phyloP scores from a whole-genome alignment of 1,140 invertebrate species.

The Anagrus nilaparvatae region DNA sequence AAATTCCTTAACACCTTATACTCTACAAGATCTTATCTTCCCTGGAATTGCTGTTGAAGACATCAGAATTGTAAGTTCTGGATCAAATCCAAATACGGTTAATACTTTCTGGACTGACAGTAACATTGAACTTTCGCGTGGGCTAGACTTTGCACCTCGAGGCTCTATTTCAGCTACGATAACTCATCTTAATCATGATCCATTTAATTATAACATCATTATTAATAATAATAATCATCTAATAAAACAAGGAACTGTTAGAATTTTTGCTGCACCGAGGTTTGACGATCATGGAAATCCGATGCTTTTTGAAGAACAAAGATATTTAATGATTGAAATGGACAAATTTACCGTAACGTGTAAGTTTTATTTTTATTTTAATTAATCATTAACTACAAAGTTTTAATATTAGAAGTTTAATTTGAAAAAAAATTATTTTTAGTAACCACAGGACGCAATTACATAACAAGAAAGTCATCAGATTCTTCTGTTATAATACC shows the following conservation, averaged over 20 bases:
- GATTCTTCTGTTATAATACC: conserved; percentile 55
- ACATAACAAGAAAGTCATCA: conserved; percentile 42
- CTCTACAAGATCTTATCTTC: conserved; percentile 50
- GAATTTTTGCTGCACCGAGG: conserved; percentile 65
- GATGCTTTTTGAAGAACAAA: conserved; percentile 54
- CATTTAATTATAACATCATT: conserved; percentile 51
- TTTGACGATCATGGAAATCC: conserved; percentile 55
- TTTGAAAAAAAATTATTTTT: too few relatives aligned
- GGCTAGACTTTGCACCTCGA: conserved; percentile 64
- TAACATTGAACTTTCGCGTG: conserved; percentile 60
- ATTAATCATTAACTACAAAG: background rate
- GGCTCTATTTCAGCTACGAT: conserved; percentile 58
- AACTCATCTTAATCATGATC: conserved; percentile 64
- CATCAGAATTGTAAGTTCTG: conserved; percentile 39
- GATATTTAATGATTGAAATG: conserved; percentile 62
- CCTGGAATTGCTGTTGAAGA: conserved; percentile 49
- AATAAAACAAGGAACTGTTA: conserved; percentile 52
- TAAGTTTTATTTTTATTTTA: conserved; percentile 6
- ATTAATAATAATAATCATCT: conserved; percentile 51
- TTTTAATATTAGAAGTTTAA: too few relatives aligned
- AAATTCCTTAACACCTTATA: conserved; percentile 53
- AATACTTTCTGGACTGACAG: conserved; percentile 65
- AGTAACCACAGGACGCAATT: conserved; percentile 48
- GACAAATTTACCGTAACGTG: conserved; percentile 44
- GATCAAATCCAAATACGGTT: conserved; percentile 8